A percentile compares a stretch with the other conserved stretches of the same genome.
Conservation (phyloP, 1,140 invertebrate species). For the Venturia canescens region DNA sequence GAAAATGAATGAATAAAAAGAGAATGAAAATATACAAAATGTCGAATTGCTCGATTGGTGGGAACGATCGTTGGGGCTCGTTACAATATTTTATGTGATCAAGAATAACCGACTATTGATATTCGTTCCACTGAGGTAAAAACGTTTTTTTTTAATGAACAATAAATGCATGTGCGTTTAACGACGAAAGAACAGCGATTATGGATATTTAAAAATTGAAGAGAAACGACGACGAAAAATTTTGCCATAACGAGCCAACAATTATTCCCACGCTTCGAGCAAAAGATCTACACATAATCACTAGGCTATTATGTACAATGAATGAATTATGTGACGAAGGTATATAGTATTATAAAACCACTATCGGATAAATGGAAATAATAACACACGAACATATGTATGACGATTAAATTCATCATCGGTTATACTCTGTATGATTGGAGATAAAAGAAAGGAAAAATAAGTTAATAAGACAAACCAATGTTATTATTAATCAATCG, state of each 20-base stretch:
- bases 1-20: slow-evolving; percentile 41
- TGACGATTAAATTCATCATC: slow-evolving; percentile 59
- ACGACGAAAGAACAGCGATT: neutral
- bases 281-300: slow-evolving; percentile 73
- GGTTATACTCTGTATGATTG: slow-evolving; percentile 66
- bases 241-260: slow-evolving; percentile 48
- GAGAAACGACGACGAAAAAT: neutral
- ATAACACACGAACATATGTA: slow-evolving; percentile 26
- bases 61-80: slow-evolving; percentile 59
- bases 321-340: slow-evolving; percentile 65
- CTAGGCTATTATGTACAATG: slow-evolving; percentile 72
- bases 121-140: too few relatives aligned
- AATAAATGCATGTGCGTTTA: too few relatives aligned
- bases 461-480: slow-evolving; percentile 48
- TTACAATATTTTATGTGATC: neutral
- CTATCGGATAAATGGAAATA: slow-evolving; percentile 45
- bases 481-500: slow-evolving; percentile 59
- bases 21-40: slow-evolving; percentile 63
- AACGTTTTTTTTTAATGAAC: neutral
- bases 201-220: slow-evolving; percentile 5
- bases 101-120: too few relatives aligned
- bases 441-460: slow-evolving; percentile 47
- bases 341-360: slow-evolving; percentile 64
- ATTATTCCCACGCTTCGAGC: slow-evolving; percentile 60
- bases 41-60: slow-evolving; percentile 64